A percentile compares a stretch with the other conserved stretches of the same genome.
Evolutionary conservation across 1,140 invertebrate genomes (phyloP).

Genomic region (Drosophila malerkotliana): DNA sequence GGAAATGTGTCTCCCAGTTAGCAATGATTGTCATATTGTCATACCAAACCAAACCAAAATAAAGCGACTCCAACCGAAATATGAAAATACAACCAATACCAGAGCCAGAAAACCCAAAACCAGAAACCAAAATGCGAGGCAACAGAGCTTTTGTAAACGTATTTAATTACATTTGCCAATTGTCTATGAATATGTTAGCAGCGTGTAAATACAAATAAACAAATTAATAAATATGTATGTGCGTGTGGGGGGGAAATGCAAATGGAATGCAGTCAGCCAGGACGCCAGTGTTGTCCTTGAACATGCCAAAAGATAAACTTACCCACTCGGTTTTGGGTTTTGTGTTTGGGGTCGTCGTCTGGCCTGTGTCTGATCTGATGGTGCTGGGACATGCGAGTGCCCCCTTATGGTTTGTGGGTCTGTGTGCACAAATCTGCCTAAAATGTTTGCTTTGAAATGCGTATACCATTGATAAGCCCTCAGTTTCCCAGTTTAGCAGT

Average conservation of each 20-base stretch:
- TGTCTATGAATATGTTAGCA: slow-evolving; percentile 83
- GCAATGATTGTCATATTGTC: slow-evolving; percentile 58
- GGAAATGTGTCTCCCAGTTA: slow-evolving; percentile 51
- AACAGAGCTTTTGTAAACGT: slow-evolving; percentile 69
- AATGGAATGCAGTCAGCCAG: slow-evolving; percentile 31
- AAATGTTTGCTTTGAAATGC: slow-evolving; percentile 80
- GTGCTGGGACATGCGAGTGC: background rate
- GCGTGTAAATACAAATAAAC: slow-evolving; percentile 72
- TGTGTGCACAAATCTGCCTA: slow-evolving; percentile 64
- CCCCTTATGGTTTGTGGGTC: background rate
- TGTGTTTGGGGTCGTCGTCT: slow-evolving; percentile 4
- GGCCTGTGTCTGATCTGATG: slow-evolving; percentile 5
- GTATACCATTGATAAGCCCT: slow-evolving; percentile 73
- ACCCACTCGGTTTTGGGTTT: slow-evolving; percentile 17
- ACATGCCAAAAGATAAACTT: slow-evolving; percentile 72
- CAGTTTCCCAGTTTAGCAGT: slow-evolving; percentile 29
- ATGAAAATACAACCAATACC: slow-evolving; percentile 25
- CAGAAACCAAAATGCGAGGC: slow-evolving; percentile 24
- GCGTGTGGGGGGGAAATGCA: slow-evolving; percentile 15
- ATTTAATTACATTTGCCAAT: slow-evolving; percentile 82
- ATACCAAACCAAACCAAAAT: slow-evolving; percentile 37
- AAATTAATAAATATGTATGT: slow-evolving; percentile 77
- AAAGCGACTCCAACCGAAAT: slow-evolving; percentile 11
- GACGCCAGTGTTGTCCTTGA: slow-evolving; percentile 66
- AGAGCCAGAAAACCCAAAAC: slow-evolving; percentile 20